Conservation (phyloP, 2,888 invertebrate species). For the Dione juno region DNA sequence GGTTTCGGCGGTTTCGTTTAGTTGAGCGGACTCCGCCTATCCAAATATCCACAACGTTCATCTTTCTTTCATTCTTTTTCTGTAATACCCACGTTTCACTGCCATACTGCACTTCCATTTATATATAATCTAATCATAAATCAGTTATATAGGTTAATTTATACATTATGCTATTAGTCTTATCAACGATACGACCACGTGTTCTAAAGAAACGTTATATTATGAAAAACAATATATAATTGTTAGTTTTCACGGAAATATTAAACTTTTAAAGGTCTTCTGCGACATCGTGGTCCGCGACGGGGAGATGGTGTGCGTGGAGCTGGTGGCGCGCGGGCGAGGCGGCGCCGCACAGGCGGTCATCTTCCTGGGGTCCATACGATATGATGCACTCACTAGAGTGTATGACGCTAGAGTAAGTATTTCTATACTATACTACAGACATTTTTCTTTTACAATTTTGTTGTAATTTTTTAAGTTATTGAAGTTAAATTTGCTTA, state of each 20-base stretch:
- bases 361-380: conserved; percentile 98
- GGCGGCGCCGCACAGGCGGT: conserved; percentile 89
- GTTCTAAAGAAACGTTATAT: not conserved
- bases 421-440: conserved; percentile 41
- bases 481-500: no score
- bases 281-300: conserved; percentile 98
- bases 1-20: no score
- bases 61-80: no score
- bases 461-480: not conserved
- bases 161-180: not conserved
- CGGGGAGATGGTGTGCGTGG: conserved; percentile 99
- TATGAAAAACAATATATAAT: not conserved
- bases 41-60: no score
- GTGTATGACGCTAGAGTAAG: conserved; percentile 97
- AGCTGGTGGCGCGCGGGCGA: conserved; percentile 96
- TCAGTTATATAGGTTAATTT: not conserved
- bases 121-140: not conserved
- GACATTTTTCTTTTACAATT: not conserved
- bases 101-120: no score
- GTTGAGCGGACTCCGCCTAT: no score
- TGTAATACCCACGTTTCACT: no score
- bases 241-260: not conserved
- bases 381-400: conserved; percentile 98
- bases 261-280: conserved; percentile 85
- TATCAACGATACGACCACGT: not conserved